Conservation (phyloP, 2,113 vertebrate species). For the Dicentrarchus labrax region DNA sequence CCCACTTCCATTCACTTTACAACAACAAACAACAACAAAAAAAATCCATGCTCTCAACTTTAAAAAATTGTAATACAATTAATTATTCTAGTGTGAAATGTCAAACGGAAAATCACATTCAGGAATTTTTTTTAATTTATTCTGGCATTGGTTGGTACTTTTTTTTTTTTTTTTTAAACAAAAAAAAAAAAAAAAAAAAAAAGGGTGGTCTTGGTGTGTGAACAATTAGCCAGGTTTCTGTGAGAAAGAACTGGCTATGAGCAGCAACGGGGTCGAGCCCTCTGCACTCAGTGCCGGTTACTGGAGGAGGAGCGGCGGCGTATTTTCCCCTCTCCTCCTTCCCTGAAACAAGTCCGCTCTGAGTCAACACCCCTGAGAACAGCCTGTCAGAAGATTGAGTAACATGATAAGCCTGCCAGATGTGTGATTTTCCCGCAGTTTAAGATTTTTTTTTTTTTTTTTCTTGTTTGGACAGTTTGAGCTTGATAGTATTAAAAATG, state of each 20-base stretch:
- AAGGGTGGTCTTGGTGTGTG: neutral
- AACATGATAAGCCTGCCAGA: slow-evolving; percentile 34
- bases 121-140: no score
- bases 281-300: slow-evolving; percentile 28
- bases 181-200: neutral
- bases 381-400: slow-evolving; percentile 38
- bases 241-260: slow-evolving; percentile 1
- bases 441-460: neutral
- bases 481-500: slow-evolving; percentile 8
- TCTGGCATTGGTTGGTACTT: neutral
- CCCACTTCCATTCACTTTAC: no score
- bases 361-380: slow-evolving; percentile 69
- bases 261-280: neutral
- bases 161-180: no score
- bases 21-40: no score
- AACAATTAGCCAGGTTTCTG: neutral
- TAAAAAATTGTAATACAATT: no score
- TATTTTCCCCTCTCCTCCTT: slow-evolving; percentile 67
- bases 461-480: slow-evolving; percentile 19
- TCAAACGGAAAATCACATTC: no score
- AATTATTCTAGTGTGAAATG: no score
- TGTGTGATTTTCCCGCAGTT: slow-evolving; percentile 64
- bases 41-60: no score
- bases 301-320: slow-evolving; percentile 51
- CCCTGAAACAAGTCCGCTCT: slow-evolving; percentile 65